A percentile compares a stretch with the other conserved stretches of the same genome.
Evolutionary conservation across 2,888 invertebrate genomes (phyloP).

Genomic region (Itoplectis maculator): DNA sequence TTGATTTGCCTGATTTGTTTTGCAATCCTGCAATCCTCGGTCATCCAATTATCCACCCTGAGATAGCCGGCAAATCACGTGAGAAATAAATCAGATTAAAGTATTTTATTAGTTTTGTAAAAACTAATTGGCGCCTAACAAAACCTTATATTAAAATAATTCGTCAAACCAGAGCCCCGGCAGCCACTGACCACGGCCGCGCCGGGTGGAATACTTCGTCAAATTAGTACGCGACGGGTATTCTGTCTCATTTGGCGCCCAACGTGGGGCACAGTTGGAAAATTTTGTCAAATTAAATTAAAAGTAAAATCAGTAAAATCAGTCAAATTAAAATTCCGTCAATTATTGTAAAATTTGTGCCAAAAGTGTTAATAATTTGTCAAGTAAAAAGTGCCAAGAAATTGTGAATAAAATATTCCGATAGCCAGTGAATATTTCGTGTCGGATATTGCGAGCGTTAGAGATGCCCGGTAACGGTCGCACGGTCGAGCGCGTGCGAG

Average conservation of each 20-base stretch:
- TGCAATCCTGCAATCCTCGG: too few relatives aligned
- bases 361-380: conserved; percentile 9
- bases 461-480: neutral
- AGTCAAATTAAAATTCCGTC: too few relatives aligned
- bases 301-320: too few relatives aligned
- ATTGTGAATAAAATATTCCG: too few relatives aligned
- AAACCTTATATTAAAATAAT: too few relatives aligned
- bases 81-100: neutral
- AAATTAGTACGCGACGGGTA: neutral
- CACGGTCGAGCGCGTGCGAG: neutral
- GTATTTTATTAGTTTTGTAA: neutral
- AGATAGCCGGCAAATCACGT: too few relatives aligned
- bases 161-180: too few relatives aligned
- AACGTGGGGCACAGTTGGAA: conserved; percentile 1
- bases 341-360: too few relatives aligned
- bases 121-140: too few relatives aligned
- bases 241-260: conserved; percentile 3
- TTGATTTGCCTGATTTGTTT: too few relatives aligned
- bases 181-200: conserved; percentile 1
- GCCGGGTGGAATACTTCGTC: neutral
- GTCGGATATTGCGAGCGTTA: neutral
- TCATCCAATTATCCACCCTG: too few relatives aligned
- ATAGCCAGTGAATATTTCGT: neutral
- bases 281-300: neutral
- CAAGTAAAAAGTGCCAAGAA: too few relatives aligned